A percentile compares a stretch with the other conserved stretches of the same genome.
These are phyloP conservation scores for Microcaecilia unicolor DNA, from an alignment of 2,797 vertebrate species.

Conservation along the genomic window DNA sequence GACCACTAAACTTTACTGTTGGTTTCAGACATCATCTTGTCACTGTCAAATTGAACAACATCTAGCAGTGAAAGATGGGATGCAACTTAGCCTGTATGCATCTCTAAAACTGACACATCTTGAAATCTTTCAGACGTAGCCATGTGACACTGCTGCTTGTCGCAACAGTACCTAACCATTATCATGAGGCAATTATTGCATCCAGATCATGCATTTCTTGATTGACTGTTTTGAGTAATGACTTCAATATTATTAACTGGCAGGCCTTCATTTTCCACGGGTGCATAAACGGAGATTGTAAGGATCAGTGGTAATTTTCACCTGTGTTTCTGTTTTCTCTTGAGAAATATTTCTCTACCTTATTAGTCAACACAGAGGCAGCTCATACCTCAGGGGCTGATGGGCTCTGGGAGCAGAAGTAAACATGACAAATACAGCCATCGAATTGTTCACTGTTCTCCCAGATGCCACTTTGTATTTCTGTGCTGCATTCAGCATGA, in stretches of 20 bases:
- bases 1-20: no score
- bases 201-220: no score
- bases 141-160: no score
- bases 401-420: not conserved
- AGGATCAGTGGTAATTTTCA: conserved; percentile 16
- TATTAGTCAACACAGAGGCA: not conserved
- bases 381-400: not conserved
- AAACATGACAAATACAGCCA: not conserved
- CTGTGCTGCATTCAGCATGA: conserved; percentile 5
- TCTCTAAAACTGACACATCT: no score
- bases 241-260: conserved; percentile 5
- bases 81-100: no score
- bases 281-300: not conserved
- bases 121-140: no score
- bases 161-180: no score
- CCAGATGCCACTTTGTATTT: not conserved
- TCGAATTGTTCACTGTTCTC: conserved; percentile 1
- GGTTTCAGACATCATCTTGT: no score
- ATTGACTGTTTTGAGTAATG: conserved; percentile 7
- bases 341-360: conserved; percentile 11
- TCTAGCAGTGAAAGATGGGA: no score
- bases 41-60: no score
- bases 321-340: conserved; percentile 2
- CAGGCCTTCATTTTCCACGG: conserved; percentile 12
- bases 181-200: no score